These are phyloP conservation scores for Micromesistius poutassou DNA, from an alignment of 2,797 vertebrate genomes.

Conservation along the genomic window DNA sequence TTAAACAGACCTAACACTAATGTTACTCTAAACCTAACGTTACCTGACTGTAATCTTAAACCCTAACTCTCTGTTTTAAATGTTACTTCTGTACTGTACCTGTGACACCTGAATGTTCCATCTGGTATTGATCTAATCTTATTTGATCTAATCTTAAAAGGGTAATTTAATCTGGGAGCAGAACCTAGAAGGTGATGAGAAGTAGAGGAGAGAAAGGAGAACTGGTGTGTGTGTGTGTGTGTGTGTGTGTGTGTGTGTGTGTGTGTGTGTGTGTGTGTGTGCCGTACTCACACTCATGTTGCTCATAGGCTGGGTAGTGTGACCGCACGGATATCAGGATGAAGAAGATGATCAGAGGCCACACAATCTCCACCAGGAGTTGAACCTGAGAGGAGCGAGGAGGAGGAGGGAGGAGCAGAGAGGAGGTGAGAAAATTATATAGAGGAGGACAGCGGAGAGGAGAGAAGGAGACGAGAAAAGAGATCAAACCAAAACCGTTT, in stretches of 20 bases:
- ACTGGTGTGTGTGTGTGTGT: neutral
- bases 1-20: neutral
- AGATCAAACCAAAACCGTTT: neutral
- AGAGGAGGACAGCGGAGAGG: neutral
- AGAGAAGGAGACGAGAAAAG: neutral
- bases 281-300: conserved; percentile 92
- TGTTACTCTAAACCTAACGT: neutral
- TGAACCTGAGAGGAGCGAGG: conserved; percentile 77
- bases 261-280: neutral
- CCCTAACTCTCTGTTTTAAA: neutral
- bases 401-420: conserved; percentile 10
- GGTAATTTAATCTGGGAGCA: too few species aligned
- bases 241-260: neutral
- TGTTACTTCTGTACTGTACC: too few species aligned
- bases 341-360: conserved; percentile 98
- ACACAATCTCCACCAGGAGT: conserved; percentile 90
- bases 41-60: neutral
- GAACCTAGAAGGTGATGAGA: neutral
- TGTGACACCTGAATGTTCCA: too few species aligned
- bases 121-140: too few species aligned
- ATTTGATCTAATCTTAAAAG: too few species aligned
- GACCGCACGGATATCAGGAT: conserved; percentile 94
- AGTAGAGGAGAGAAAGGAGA: neutral
- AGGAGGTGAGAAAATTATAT: neutral
- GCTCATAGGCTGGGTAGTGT: conserved; percentile 92